Base-by-base conservation (phyloP, 2,113 vertebrate species). In the Ammodytes marinus region DNA sequence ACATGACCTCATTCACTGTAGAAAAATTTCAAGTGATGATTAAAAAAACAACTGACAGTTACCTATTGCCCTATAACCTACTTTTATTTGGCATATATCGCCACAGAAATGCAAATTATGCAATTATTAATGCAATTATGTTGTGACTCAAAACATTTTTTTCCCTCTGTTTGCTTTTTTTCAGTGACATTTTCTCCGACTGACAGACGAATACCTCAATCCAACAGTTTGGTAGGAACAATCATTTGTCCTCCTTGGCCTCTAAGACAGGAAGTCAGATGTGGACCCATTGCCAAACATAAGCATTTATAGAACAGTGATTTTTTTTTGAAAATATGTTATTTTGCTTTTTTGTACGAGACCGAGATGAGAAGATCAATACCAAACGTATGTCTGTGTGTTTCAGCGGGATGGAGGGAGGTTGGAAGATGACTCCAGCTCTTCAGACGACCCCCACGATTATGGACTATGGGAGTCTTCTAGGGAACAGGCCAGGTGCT, bases 141-240 rank as follows among this genome's bases (percentile, higher is more conserved):
- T 9, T 53, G 15, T 73, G 9, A 45, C 17, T 40, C 12, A 14
- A 53, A 14, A 19, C 47, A 1, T 0, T 73, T 54, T 61, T 27
- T 2, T 50, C 10, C 11, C 9, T n/a, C 2, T 70, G 58, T 78
- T 47, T 46, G 5, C 8, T 65, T 14, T 58, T 82, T 47, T 14
- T 27, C 27, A 92, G 83, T 66, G 73, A 71, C 69, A 80, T 58
- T 37, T 74, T 84, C 71, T 35, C 40, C 69, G 74, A 50, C 74
- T 64, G 54, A 19, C 11, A 27, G 50, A 69, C 69, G 61, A 50
- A 68, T 45, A 59, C 80, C 79, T 37, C 15, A 53, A 17, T 78
- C 80, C 52, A 88, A 35, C 50, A 61, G 80, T 59, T 57, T 73
- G 85, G 90, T 91, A 80, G 4, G 79, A 59, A 8, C 3, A n/a